Percentiles rank a stretch among this genome's conserved stretches.
Evolutionary conservation across 2,113 vertebrate genomes (phyloP).

Genomic region (Opisthocomus hoazin): DNA sequence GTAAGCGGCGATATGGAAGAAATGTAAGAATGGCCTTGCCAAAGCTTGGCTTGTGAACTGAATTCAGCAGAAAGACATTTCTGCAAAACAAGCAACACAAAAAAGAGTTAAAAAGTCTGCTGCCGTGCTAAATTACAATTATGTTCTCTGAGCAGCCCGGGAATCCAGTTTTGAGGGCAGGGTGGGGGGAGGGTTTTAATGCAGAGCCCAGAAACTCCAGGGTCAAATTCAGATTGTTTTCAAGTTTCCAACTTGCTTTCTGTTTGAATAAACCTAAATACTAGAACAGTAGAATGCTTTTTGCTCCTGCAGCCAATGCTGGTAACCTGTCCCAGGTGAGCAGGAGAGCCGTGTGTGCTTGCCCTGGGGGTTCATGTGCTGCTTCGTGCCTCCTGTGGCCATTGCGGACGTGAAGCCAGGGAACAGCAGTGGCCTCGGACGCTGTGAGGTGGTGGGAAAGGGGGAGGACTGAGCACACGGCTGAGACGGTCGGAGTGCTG

Average conservation of each 20-base stretch:
- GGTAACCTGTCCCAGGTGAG: background rate
- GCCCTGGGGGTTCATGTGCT: background rate
- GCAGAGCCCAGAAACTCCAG: background rate
- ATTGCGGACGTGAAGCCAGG: rapidly evolving
- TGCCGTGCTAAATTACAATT: background rate
- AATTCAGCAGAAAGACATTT: background rate
- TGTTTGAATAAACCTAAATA: background rate
- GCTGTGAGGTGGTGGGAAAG: rapidly evolving
- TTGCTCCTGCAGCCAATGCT: background rate
- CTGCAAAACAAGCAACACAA: background rate
- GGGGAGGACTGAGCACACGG: rapidly evolving
- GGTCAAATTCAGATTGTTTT: background rate
- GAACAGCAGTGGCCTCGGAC: rapidly evolving
- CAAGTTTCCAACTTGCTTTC: background rate
- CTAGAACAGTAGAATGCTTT: background rate
- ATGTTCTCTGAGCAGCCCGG: background rate
- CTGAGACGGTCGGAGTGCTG: rapidly evolving
- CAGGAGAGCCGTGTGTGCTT: background rate
- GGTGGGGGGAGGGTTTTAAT: background rate
- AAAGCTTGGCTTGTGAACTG: background rate
- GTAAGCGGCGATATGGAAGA: background rate
- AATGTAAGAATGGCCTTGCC: background rate
- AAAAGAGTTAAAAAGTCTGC: background rate
- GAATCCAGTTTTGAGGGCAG: rapidly evolving
- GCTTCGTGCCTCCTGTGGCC: background rate